Evolutionary conservation across 2,113 vertebrate genomes (phyloP).

Genomic region (Pachyramphus minor): DNA sequence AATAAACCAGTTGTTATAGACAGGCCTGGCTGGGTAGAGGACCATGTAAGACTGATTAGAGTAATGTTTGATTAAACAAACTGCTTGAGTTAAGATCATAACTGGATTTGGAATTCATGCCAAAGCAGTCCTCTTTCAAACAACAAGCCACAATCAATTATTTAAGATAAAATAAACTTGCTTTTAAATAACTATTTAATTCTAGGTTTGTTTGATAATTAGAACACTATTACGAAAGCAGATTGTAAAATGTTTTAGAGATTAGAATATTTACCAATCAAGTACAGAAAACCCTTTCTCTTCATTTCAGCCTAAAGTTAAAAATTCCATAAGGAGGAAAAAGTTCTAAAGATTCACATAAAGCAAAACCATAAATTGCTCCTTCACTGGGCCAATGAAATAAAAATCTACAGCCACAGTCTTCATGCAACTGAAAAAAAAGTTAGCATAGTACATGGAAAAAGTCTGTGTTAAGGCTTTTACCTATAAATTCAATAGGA

Average conservation of each 20-base stretch:
- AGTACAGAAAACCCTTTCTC: background rate
- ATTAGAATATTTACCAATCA: background rate
- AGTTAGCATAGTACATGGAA: background rate
- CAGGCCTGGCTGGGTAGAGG: conserved; percentile 74
- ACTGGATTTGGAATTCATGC: conserved; percentile 63
- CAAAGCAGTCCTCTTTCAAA: conserved; percentile 49
- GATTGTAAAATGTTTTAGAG: background rate
- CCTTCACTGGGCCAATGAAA: background rate
- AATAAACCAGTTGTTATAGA: conserved; percentile 85
- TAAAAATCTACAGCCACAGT: background rate
- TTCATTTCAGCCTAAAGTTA: conserved; percentile 26
- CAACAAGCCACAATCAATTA: conserved; percentile 37
- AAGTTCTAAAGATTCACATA: background rate
- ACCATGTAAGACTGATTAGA: conserved; percentile 74
- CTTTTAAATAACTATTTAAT: conserved; percentile 21
- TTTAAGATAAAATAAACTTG: conserved; percentile 44
- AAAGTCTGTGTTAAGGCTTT: background rate
- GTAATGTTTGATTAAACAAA: conserved; percentile 74
- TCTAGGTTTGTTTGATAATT: background rate
- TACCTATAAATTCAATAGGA: background rate
- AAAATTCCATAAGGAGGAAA: background rate
- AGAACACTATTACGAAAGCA: background rate
- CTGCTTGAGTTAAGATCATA: conserved; percentile 66
- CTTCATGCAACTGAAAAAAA: background rate
- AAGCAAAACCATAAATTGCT: conserved; percentile 3